phyloP scores from a whole-genome alignment of 2,888 invertebrate genomes.

The Hydrotaea diabolus region DNA sequence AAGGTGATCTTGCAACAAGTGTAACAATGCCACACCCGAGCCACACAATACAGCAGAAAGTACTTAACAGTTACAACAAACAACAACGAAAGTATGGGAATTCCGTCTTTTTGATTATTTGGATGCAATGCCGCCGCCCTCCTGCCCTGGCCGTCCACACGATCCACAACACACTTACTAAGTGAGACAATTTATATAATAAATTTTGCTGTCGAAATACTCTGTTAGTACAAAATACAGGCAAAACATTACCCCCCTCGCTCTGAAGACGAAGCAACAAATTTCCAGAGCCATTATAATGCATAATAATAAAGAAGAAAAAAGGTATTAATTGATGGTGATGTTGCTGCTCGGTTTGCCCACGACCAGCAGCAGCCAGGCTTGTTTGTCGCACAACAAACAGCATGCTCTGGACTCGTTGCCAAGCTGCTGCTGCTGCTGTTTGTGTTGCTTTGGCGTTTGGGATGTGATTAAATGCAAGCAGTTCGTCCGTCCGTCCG shows the following conservation, averaged over 20 bases:
- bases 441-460: not conserved
- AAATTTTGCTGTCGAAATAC: conserved; percentile 5
- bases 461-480: conserved; percentile 57
- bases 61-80: no score
- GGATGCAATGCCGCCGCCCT: conserved; percentile 41
- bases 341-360: conserved; percentile 34
- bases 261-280: not conserved
- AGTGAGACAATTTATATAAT: conserved; percentile 25
- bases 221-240: not conserved
- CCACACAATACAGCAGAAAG: not conserved
- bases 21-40: conserved; percentile 24
- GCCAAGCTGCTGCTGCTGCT: conserved; percentile 59
- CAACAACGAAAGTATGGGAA: conserved; percentile 2
- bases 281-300: conserved; percentile 39
- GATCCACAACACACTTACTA: not conserved
- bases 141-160: conserved; percentile 34
- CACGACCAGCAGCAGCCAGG: no score
- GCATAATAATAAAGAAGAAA: no score
- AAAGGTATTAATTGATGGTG: conserved; percentile 63
- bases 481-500: not conserved
- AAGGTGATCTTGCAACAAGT: conserved; percentile 39
- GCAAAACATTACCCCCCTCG: conserved; percentile 1
- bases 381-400: conserved; percentile 32
- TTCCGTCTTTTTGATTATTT: not conserved
- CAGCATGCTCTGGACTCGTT: conserved; percentile 58